Percentiles rank a stretch among this genome's conserved stretches.
phyloP scores from a whole-genome alignment of 2,888 invertebrate species.

The Norana najaformis region DNA sequence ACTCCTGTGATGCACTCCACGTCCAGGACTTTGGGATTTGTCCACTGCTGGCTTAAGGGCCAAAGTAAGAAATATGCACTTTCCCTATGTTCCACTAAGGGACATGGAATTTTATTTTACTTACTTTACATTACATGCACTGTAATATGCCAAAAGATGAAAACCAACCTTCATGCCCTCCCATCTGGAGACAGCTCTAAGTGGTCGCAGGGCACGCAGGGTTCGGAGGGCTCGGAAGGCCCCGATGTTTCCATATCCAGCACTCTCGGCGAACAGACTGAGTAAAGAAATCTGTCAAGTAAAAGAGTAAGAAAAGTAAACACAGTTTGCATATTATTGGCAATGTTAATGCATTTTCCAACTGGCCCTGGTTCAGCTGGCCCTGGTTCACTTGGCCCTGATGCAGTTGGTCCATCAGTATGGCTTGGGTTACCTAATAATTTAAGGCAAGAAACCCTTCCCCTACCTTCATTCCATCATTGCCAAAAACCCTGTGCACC shows the following conservation, averaged over 20 bases:
- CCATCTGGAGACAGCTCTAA: slow-evolving; percentile 98
- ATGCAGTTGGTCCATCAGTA: too few relatives aligned
- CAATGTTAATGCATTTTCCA: neutral
- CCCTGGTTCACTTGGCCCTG: too few relatives aligned
- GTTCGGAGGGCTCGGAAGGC: slow-evolving; percentile 99
- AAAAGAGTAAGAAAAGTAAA: neutral
- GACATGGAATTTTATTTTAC: neutral
- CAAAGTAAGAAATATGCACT: too few relatives aligned
- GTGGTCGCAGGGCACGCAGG: slow-evolving; percentile 92
- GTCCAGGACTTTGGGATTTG: too few relatives aligned
- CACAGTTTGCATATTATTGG: neutral
- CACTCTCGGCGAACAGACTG: slow-evolving; percentile 83
- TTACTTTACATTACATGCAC: neutral
- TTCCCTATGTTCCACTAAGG: too few relatives aligned
- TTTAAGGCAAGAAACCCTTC: too few relatives aligned
- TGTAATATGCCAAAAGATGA: neutral
- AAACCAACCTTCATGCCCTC: slow-evolving; percentile 94
- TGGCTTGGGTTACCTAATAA: too few relatives aligned
- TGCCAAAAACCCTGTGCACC: too few relatives aligned
- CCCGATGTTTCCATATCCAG: slow-evolving; percentile 86
- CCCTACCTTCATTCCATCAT: too few relatives aligned
- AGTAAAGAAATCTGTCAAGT: slow-evolving; percentile 74
- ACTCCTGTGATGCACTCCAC: too few relatives aligned
- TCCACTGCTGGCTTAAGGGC: too few relatives aligned
- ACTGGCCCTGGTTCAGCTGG: too few relatives aligned